These are phyloP conservation scores for Bettongia penicillata DNA, from an alignment of 2,113 vertebrate genomes.

Conservation along the genomic window DNA sequence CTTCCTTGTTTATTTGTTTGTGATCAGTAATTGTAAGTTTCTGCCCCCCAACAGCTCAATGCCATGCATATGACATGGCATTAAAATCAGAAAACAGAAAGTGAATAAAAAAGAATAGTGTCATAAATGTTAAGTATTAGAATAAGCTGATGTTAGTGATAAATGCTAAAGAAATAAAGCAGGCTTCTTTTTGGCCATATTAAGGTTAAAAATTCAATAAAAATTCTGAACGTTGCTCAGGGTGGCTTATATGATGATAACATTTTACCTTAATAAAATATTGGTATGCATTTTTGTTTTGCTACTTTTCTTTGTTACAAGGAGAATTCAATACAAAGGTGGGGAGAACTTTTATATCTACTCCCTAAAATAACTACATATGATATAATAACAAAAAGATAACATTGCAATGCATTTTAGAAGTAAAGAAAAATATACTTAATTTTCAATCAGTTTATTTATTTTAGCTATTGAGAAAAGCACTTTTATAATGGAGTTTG, in stretches of 20 bases:
- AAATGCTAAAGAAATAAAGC: neutral
- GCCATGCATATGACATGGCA: neutral
- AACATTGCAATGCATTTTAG: neutral
- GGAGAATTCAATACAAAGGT: neutral
- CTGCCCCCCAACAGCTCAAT: neutral
- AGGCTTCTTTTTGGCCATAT: neutral
- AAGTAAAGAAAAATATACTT: neutral
- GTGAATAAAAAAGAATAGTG: neutral
- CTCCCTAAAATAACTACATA: neutral
- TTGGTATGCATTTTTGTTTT: neutral
- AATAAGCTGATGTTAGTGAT: neutral
- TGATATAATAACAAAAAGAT: neutral
- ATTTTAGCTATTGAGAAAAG: neutral
- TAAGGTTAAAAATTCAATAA: neutral
- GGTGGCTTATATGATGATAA: neutral
- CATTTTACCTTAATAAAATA: neutral
- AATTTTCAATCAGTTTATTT: neutral
- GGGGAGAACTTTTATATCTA: neutral
- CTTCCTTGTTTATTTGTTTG: too few species aligned
- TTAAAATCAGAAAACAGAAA: neutral
- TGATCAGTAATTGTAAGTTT: too few species aligned
- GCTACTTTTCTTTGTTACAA: neutral
- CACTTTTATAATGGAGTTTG: neutral
- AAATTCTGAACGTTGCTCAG: neutral
- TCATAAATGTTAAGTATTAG: neutral